These are phyloP conservation scores for Tiaroga cobitis DNA, from an alignment of 2,797 vertebrate species.

Conservation along the genomic window DNA sequence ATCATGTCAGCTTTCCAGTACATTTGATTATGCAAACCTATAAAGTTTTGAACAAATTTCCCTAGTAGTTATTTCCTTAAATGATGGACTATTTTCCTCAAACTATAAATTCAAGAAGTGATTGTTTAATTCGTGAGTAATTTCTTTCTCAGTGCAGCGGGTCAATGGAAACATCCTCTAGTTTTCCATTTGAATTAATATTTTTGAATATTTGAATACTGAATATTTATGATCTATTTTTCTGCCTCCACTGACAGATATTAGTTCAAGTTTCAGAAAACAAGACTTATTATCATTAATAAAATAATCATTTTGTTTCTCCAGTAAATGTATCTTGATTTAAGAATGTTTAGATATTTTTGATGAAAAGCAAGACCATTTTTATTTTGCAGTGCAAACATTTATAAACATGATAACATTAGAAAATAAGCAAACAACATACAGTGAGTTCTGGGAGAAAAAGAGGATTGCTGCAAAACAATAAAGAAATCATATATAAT, in stretches of 20 bases:
- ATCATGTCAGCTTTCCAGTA: background rate
- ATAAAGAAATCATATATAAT: background rate
- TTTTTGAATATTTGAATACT: no score
- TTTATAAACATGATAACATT: background rate
- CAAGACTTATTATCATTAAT: no score
- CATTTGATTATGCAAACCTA: background rate
- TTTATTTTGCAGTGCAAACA: no score
- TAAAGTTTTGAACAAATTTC: background rate
- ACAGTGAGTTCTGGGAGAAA: background rate
- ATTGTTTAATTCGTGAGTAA: background rate
- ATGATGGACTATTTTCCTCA: background rate
- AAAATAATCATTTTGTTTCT: no score
- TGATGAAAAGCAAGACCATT: no score
- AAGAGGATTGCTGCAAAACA: background rate
- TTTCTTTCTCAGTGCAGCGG: background rate
- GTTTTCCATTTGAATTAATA: no score
- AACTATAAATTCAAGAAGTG: background rate
- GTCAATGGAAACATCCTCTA: no score
- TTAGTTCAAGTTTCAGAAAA: no score
- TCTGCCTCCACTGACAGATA: no score
- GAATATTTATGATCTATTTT: no score
- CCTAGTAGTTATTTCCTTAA: background rate
- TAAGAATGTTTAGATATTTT: background rate
- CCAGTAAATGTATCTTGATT: no score
- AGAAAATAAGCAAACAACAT: background rate